Evolutionary conservation across 2,113 vertebrate species (phyloP).

Genomic region (Abramis brama): DNA sequence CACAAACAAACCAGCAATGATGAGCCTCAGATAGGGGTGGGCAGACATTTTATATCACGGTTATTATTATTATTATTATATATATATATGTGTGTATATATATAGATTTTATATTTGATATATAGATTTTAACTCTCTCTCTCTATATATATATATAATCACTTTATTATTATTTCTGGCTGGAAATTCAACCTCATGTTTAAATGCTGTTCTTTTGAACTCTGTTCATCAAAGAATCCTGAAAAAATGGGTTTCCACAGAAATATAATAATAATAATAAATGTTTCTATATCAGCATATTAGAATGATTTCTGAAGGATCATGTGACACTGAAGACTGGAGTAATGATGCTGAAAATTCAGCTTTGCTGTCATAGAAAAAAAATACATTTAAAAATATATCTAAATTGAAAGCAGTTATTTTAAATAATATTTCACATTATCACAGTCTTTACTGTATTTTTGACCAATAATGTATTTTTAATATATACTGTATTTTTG

Average conservation of each 20-base stretch:
- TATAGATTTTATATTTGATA: too few relatives aligned
- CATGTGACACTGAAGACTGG: not conserved
- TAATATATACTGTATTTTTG: not conserved
- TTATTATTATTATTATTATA: not conserved
- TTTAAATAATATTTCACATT: too few relatives aligned
- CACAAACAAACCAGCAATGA: conserved; percentile 18
- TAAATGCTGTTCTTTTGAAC: not conserved
- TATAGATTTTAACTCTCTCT: too few relatives aligned
- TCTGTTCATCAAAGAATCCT: not conserved
- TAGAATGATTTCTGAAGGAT: not conserved
- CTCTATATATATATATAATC: too few relatives aligned
- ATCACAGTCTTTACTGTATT: not conserved
- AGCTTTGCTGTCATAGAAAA: not conserved
- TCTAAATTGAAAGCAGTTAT: too few relatives aligned
- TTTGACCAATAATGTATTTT: not conserved
- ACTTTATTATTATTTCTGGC: too few relatives aligned
- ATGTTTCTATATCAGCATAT: not conserved
- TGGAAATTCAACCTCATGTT: too few relatives aligned
- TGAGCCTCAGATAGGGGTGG: not conserved
- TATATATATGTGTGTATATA: not conserved
- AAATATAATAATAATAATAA: not conserved
- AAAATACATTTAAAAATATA: too few relatives aligned
- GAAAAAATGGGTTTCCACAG: not conserved
- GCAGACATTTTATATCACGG: not conserved
- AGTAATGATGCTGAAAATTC: not conserved